phyloP scores from a whole-genome alignment of 2,888 invertebrate species.

The Crematogaster levior region DNA sequence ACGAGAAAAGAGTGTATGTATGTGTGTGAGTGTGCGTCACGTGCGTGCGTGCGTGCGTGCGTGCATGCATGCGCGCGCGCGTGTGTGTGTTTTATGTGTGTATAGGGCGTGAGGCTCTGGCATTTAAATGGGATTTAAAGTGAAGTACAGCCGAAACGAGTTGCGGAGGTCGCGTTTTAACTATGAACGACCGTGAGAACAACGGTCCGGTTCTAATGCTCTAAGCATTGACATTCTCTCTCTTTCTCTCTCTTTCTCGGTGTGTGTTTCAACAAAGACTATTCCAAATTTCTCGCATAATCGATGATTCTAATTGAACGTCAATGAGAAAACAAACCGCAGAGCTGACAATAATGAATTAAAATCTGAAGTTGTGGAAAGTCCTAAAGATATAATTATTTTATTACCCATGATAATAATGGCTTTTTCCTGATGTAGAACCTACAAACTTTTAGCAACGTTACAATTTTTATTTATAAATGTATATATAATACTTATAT shows the following conservation, averaged over 20 bases:
- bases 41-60: neutral
- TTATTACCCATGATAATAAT: neutral
- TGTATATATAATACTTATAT: too few relatives aligned
- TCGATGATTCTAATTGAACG: neutral
- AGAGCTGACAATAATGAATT: neutral
- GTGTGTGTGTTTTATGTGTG: neutral
- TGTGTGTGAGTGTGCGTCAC: conserved; percentile 21
- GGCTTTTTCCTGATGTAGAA: neutral
- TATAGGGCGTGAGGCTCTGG: conserved; percentile 59
- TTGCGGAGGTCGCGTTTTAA: conserved; percentile 78
- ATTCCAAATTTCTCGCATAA: neutral
- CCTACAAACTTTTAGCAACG: neutral
- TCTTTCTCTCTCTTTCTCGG: neutral
- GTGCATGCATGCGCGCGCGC: neutral
- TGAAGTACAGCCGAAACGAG: conserved; percentile 72
- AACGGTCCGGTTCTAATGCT: conserved; percentile 14
- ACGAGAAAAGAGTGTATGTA: conserved; percentile 15
- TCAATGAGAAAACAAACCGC: neutral
- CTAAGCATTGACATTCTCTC: too few relatives aligned
- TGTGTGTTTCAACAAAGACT: neutral
- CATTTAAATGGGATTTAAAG: conserved; percentile 77
- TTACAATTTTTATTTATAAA: neutral
- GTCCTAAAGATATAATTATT: neutral
- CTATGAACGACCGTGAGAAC: conserved; percentile 74
- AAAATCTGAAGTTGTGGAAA: neutral